Evolutionary conservation across 2,797 vertebrate species (phyloP).

Genomic region (Acanthurus tractus): DNA sequence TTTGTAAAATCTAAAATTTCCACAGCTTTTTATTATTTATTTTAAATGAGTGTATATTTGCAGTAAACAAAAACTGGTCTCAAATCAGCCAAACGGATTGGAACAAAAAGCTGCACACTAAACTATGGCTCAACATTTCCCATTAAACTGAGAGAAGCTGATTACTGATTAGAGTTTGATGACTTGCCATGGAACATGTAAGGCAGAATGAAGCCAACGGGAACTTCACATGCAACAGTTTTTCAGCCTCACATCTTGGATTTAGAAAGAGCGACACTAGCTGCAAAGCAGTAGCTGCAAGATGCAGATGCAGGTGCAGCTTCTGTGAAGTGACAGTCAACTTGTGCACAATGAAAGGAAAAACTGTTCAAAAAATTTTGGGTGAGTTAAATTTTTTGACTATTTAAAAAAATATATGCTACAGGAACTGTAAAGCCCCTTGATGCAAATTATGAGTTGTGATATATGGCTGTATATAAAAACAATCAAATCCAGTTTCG

Average conservation of each 20-base stretch:
- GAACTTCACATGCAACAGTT: slow-evolving; percentile 23
- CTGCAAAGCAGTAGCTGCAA: slow-evolving; percentile 1
- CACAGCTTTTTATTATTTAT: not conserved
- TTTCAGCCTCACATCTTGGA: slow-evolving; percentile 29
- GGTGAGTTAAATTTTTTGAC: not conserved
- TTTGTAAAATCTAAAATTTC: not conserved
- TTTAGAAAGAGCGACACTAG: slow-evolving; percentile 17
- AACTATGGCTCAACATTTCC: not conserved
- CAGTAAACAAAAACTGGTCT: not conserved
- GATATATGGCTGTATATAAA: too few relatives aligned
- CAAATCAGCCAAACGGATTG: not conserved
- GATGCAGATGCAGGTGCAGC: not conserved
- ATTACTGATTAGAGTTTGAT: slow-evolving; percentile 40
- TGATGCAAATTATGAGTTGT: not conserved
- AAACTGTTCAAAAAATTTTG: not conserved
- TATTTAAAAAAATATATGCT: not conserved
- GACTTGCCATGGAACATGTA: slow-evolving; percentile 46
- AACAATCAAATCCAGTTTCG: not conserved
- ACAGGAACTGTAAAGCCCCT: not conserved
- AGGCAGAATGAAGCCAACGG: slow-evolving; percentile 32
- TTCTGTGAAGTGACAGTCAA: not conserved
- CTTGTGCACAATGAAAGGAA: not conserved
- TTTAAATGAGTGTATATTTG: not conserved
- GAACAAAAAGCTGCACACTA: slow-evolving; percentile 9
- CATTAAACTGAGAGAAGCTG: slow-evolving; percentile 11